Conservation (phyloP, 1,140 invertebrate species). For the Ips nitidus region DNA sequence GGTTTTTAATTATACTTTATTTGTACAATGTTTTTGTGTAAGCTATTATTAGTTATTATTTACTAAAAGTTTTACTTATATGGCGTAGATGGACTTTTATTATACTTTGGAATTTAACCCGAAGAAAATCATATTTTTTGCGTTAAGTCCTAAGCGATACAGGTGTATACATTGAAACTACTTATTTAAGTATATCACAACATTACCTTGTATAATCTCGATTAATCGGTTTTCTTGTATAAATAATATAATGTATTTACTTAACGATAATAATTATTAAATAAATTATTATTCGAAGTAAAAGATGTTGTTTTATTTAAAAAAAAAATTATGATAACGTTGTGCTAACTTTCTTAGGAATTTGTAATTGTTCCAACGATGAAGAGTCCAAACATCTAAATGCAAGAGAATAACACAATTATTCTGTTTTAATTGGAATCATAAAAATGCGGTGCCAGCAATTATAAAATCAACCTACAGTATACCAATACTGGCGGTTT, state of each 20-base stretch:
- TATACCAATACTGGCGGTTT: too few relatives aligned
- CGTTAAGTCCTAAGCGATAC: conserved; percentile 30
- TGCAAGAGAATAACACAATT: too few relatives aligned
- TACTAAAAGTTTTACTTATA: too few relatives aligned
- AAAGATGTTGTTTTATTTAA: neutral
- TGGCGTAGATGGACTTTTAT: too few relatives aligned
- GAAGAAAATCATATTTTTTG: conserved; percentile 14
- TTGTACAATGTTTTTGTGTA: neutral
- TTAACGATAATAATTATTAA: conserved; percentile 26
- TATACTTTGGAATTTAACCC: conserved; percentile 13
- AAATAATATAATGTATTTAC: conserved; percentile 35
- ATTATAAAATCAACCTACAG: too few relatives aligned
- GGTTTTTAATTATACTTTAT: neutral
- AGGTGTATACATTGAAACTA: conserved; percentile 33
- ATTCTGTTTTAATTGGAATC: too few relatives aligned
- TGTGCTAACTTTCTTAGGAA: too few relatives aligned
- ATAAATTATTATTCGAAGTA: conserved; percentile 29
- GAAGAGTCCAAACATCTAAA: too few relatives aligned
- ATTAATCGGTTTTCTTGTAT: conserved; percentile 33
- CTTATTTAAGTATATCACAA: conserved; percentile 23
- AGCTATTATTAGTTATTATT: too few relatives aligned
- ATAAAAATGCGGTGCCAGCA: too few relatives aligned
- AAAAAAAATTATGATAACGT: too few relatives aligned
- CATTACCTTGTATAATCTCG: conserved; percentile 28
- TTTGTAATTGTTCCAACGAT: too few relatives aligned